phyloP scores from a whole-genome alignment of 1,140 invertebrate genomes.

The Notospermus geniculatus region DNA sequence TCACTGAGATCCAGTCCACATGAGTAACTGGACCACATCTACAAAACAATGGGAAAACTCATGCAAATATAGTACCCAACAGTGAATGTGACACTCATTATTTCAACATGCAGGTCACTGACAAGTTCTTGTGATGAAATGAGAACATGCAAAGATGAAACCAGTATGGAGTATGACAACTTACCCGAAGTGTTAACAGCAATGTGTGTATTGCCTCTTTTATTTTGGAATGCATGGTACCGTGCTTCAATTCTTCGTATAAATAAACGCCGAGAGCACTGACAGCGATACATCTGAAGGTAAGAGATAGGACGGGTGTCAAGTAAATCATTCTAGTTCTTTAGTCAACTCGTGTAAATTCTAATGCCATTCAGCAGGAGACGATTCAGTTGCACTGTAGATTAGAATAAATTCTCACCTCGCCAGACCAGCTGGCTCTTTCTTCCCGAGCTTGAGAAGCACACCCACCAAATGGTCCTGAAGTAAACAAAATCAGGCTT shows the following conservation, averaged over 20 bases:
- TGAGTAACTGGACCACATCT: too few species aligned
- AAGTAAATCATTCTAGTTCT: not conserved
- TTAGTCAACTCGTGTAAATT: too few species aligned
- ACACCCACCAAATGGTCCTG: slow-evolving; percentile 87
- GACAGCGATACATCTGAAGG: slow-evolving; percentile 73
- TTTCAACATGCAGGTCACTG: too few species aligned
- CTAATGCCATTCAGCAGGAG: too few species aligned
- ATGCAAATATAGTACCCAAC: too few species aligned
- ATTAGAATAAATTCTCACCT: slow-evolving; percentile 56
- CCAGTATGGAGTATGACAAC: slow-evolving; percentile 17
- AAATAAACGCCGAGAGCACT: slow-evolving; percentile 84
- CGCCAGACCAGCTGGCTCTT: slow-evolving; percentile 83
- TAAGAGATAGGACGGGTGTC: slow-evolving; percentile 13
- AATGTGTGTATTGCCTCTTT: slow-evolving; percentile 83
- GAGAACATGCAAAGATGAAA: too few species aligned
- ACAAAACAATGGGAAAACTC: too few species aligned
- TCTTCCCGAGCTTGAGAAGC: slow-evolving; percentile 78
- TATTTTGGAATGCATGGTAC: slow-evolving; percentile 68
- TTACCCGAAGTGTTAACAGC: slow-evolving; percentile 79
- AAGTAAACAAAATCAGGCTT: slow-evolving; percentile 47
- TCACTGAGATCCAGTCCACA: too few species aligned
- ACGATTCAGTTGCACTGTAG: too few species aligned
- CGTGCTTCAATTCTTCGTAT: slow-evolving; percentile 68
- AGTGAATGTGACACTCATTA: too few species aligned
- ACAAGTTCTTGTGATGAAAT: too few species aligned